Percentiles rank a stretch among this genome's conserved stretches.
These are phyloP conservation scores for Okapia johnstoni DNA, from an alignment of 2,113 vertebrate species.

Conservation along the genomic window DNA sequence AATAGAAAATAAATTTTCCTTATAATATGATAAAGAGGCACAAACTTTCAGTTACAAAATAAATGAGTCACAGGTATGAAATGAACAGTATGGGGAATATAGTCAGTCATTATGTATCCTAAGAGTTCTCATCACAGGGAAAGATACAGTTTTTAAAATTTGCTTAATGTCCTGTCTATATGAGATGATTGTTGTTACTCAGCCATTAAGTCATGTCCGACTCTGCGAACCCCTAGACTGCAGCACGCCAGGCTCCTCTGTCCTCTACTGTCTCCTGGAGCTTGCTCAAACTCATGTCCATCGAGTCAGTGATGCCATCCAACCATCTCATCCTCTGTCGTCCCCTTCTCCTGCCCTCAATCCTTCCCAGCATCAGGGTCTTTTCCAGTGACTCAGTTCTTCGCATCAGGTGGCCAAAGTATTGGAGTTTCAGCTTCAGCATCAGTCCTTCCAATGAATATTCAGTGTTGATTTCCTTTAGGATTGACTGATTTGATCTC, in stretches of 20 bases:
- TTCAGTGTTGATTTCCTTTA: not conserved
- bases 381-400: not conserved
- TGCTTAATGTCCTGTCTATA: not conserved
- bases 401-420: not conserved
- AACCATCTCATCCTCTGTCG: not conserved
- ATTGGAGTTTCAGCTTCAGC: not conserved
- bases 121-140: not conserved
- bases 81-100: not conserved
- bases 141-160: not conserved
- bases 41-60: not conserved
- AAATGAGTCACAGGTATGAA: not conserved
- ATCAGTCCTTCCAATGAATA: not conserved
- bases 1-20: not conserved
- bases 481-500: not conserved
- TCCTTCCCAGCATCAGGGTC: not conserved
- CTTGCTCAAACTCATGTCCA: not conserved
- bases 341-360: not conserved
- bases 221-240: not conserved
- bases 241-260: not conserved
- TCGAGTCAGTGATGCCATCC: not conserved
- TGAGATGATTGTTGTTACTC: not conserved
- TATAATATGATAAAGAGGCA: not conserved
- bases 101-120: not conserved
- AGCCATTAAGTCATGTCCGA: not conserved
- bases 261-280: rapidly evolving